phyloP scores from a whole-genome alignment of 2,797 vertebrate species.

The Sylvia borin region DNA sequence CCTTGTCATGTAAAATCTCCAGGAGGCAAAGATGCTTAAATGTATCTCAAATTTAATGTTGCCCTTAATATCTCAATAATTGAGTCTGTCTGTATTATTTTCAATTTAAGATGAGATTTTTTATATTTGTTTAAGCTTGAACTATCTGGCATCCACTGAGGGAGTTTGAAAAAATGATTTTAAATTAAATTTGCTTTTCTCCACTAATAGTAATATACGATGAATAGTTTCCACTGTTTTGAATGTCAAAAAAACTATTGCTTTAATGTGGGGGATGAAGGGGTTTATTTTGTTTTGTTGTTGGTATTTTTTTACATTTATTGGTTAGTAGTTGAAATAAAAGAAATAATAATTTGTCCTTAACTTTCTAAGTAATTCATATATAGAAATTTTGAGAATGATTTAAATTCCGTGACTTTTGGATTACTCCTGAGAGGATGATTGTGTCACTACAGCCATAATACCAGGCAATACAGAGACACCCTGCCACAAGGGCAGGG shows the following conservation, averaged over 20 bases:
- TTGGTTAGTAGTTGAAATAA: slow-evolving; percentile 63
- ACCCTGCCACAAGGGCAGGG: background rate
- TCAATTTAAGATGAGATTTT: slow-evolving; percentile 39
- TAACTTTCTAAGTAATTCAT: slow-evolving; percentile 54
- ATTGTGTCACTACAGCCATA: background rate
- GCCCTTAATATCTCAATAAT: slow-evolving; percentile 56
- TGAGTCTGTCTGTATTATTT: slow-evolving; percentile 53
- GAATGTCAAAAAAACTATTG: slow-evolving; percentile 60
- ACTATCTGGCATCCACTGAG: slow-evolving; percentile 31
- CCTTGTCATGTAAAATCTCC: slow-evolving; percentile 59
- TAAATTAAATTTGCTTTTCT: slow-evolving; percentile 65
- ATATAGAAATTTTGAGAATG: background rate
- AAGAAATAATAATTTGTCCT: slow-evolving; percentile 35
- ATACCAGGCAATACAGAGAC: background rate
- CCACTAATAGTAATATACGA: background rate
- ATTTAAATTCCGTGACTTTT: background rate
- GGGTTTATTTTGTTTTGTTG: slow-evolving; percentile 54
- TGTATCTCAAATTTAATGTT: slow-evolving; percentile 63
- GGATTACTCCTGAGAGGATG: background rate
- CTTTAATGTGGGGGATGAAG: slow-evolving; percentile 53
- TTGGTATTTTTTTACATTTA: slow-evolving; percentile 62
- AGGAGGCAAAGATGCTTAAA: slow-evolving; percentile 64
- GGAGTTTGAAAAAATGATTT: slow-evolving; percentile 33
- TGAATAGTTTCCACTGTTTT: slow-evolving; percentile 62
- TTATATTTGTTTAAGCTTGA: slow-evolving; percentile 53